A percentile compares a stretch with the other conserved stretches of the same genome.
These are phyloP conservation scores for Apistogramma diplotaenia DNA, from an alignment of 2,113 vertebrate genomes.

Conservation along the genomic window DNA sequence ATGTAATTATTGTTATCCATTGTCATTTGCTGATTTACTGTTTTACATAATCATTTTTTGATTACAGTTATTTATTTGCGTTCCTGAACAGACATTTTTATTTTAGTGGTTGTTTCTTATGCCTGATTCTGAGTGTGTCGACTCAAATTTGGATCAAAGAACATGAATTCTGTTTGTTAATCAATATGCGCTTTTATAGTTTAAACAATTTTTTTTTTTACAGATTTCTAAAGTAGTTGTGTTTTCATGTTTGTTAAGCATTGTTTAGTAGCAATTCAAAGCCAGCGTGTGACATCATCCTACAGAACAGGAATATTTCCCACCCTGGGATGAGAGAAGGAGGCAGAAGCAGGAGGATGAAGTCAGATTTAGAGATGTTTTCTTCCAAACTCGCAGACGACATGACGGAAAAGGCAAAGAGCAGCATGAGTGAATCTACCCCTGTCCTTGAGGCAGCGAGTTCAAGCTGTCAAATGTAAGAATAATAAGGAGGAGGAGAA, in stretches of 20 bases:
- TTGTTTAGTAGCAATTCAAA: not conserved
- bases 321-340: not conserved
- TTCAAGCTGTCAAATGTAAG: slow-evolving; percentile 11
- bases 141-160: not conserved
- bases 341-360: not conserved
- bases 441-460: slow-evolving; percentile 18
- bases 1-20: too few relatives aligned
- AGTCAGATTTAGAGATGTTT: not conserved
- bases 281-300: not conserved
- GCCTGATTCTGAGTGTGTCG: not conserved
- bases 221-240: not conserved
- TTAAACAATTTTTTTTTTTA: too few relatives aligned
- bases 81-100: too few relatives aligned
- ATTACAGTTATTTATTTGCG: too few relatives aligned
- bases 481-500: not conserved
- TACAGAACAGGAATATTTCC: not conserved
- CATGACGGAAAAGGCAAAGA: not conserved
- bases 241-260: not conserved
- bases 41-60: too few relatives aligned
- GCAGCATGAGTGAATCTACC: not conserved
- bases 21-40: too few relatives aligned
- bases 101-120: not conserved
- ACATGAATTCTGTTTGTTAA: not conserved
- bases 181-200: too few relatives aligned
- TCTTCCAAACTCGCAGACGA: not conserved